These are phyloP conservation scores for Onychostoma macrolepis DNA, from an alignment of 2,113 vertebrate genomes.

Conservation along the genomic window DNA sequence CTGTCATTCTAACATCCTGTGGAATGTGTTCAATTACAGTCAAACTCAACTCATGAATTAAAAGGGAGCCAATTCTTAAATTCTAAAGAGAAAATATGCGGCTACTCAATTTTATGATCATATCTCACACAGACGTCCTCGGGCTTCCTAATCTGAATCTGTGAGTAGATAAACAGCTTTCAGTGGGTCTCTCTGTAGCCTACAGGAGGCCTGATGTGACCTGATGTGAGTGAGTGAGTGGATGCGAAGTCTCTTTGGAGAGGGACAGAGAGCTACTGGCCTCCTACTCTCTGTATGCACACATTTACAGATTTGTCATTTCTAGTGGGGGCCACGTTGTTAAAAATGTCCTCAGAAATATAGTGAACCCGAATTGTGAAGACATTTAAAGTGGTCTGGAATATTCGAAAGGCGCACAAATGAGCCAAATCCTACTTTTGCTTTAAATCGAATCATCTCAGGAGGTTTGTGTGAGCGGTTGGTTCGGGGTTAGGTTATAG, in stretches of 20 bases:
- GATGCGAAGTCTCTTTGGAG: neutral
- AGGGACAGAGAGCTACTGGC: neutral
- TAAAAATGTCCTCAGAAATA: neutral
- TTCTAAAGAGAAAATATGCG: neutral
- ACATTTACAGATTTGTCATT: neutral
- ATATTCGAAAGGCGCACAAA: neutral
- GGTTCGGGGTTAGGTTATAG: neutral
- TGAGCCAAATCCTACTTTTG: neutral
- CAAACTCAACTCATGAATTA: neutral
- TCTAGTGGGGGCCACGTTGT: neutral
- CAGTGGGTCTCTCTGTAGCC: neutral
- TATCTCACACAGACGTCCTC: neutral
- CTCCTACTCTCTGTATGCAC: neutral
- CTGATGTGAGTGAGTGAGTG: neutral
- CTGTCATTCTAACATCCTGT: neutral
- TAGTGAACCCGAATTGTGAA: neutral
- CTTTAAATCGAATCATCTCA: neutral
- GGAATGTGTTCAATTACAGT: neutral
- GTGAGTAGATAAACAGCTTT: neutral
- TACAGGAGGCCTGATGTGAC: neutral
- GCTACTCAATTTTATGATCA: neutral
- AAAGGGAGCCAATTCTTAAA: neutral
- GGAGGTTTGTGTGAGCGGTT: neutral
- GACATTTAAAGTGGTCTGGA: neutral
- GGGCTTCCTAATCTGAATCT: neutral